A percentile compares a stretch with the other conserved stretches of the same genome.
Conservation (phyloP, 2,797 vertebrate species). For the Peromyscus aztecus region DNA sequence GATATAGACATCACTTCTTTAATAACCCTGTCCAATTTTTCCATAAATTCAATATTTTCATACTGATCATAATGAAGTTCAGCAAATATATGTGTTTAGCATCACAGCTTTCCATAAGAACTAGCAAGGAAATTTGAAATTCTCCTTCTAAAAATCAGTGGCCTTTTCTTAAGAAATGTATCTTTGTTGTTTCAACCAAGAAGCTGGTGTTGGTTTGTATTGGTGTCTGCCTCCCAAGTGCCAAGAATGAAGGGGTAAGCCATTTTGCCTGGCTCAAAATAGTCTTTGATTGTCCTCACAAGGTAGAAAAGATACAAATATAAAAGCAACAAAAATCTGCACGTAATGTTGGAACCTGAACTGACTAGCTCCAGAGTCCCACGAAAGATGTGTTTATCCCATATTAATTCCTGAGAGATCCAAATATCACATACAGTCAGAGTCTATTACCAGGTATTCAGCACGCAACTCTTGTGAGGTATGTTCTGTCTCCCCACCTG, state of each 20-base stretch:
- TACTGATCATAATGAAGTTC: not conserved
- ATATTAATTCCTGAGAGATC: not conserved
- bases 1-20: not conserved
- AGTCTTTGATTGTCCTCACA: not conserved
- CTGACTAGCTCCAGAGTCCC: not conserved
- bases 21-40: not conserved
- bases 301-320: not conserved
- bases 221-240: not conserved
- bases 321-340: not conserved
- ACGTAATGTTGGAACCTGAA: not conserved
- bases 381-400: not conserved
- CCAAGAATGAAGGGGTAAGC: not conserved
- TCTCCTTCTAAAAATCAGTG: not conserved
- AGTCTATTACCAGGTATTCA: not conserved
- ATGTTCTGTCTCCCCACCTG: not conserved
- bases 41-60: not conserved
- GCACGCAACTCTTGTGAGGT: not conserved
- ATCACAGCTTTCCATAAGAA: not conserved
- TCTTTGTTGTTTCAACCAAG: constrained; percentile 19
- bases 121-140: constrained; percentile 6
- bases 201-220: not conserved
- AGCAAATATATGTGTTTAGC: not conserved
- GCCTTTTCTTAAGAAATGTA: not conserved
- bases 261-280: not conserved
- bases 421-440: not conserved